These are phyloP conservation scores for Cheilosia vernalis DNA, from an alignment of 2,888 invertebrate species.

Conservation along the genomic window DNA sequence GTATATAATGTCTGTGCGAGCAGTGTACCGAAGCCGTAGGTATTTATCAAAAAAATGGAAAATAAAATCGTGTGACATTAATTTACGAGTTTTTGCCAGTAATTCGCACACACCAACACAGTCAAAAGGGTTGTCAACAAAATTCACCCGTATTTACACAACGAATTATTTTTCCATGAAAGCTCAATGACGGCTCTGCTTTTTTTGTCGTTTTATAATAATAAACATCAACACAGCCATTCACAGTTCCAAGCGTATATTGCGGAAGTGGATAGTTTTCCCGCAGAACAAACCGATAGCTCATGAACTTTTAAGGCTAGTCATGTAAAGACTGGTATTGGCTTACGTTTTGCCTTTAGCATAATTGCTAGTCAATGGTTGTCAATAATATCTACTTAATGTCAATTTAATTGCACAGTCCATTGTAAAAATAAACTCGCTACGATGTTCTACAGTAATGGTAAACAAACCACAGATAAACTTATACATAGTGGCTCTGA, in stretches of 20 bases:
- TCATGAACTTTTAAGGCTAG: constrained; percentile 14
- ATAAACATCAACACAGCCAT: constrained; percentile 9
- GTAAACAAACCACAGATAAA: constrained; percentile 7
- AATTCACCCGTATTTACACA: constrained; percentile 41
- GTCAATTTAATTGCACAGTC: constrained; percentile 47
- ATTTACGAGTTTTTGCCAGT: constrained; percentile 56
- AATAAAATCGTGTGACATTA: constrained; percentile 65
- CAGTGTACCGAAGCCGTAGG: constrained; percentile 23
- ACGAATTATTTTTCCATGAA: constrained; percentile 33
- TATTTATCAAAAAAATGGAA: constrained; percentile 39
- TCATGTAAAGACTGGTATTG: background rate
- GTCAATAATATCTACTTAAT: constrained; percentile 61
- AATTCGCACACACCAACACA: constrained; percentile 38
- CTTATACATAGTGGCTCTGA: background rate
- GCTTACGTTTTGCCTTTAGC: constrained; percentile 7
- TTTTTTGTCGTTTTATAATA: background rate
- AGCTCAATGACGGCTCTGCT: constrained; percentile 25
- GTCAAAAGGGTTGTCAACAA: constrained; percentile 42
- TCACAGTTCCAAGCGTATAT: constrained; percentile 3
- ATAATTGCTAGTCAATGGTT: constrained; percentile 44
- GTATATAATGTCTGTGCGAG: constrained; percentile 14
- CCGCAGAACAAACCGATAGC: background rate
- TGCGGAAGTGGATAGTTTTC: constrained; percentile 22
- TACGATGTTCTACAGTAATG: background rate
- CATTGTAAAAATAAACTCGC: constrained; percentile 21